Evolutionary conservation across 1,140 invertebrate genomes (phyloP), one percentile per base, ranked within the genome.

Genomic region (Frieseomelitta varia): DNA sequence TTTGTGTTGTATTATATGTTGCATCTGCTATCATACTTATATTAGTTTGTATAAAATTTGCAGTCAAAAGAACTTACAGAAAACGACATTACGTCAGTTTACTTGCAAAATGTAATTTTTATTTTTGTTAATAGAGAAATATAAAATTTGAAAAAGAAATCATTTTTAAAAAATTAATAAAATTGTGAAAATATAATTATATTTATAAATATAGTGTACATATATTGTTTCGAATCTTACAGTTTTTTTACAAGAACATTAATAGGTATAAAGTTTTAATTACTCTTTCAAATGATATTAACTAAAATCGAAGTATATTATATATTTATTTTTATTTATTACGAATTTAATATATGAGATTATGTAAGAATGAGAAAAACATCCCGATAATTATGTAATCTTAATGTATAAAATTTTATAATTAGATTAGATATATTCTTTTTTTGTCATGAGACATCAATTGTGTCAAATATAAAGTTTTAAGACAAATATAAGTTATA

Each of bases 21-120:
- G 93, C 95, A 56, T 97, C 97, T 82, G 96, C 97, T 71, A 87
- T 95, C 63, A 96, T 98, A 90, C 95, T 98, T 83, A 95, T 97
- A 81, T 79, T 97, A 80, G 96, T 98, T 77, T 97, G 98, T 92
- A 97, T 97, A 91, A 96, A 97, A 92, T 97, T 98, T 92, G 95
- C 97, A 78, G 95, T 97, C 75, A 97, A 96, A 92, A 95, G 95
- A 91, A 96, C 95, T 84, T 97, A 97, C 91, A 96, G 95, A 90
- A 97, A 97, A 94, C 97, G 97, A 92, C 93, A 94, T 74, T 97
- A 97, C 89, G 95, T 96, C 93, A 96, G 95, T 90, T 93, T 96
- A 78, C 91, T 96, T 78, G 95, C 76, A 97, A 96, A 95, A 96
- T 96, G 87, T 97, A 95, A 95, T 74, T 39, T 79, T 81, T 39